Percentiles rank a stretch among this genome's conserved stretches.
Conservation (phyloP, 2,888 invertebrate species). For the Noctuana brunneofusca region DNA sequence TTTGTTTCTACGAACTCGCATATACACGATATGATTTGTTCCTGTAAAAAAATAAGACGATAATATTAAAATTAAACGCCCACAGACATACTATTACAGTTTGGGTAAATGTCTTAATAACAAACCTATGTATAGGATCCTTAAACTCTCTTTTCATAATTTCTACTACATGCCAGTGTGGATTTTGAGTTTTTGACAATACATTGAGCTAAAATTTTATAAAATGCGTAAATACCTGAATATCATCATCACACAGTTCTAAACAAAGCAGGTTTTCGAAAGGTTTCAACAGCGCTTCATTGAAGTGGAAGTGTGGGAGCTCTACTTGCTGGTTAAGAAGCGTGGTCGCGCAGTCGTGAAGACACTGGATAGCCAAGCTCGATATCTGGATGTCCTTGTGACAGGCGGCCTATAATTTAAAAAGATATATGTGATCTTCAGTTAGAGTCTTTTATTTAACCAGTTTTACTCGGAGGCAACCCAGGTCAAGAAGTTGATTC, state of each 20-base stretch:
- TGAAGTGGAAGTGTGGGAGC: slow-evolving; percentile 96
- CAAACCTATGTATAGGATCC: too few species aligned
- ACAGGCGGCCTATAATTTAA: slow-evolving; percentile 88
- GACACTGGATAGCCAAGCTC: slow-evolving; percentile 94
- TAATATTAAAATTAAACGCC: background rate
- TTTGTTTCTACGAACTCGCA: slow-evolving; percentile 98
- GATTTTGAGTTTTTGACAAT: too few species aligned
- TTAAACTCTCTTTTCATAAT: too few species aligned
- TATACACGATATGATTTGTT: slow-evolving; percentile 95
- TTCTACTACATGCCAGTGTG: too few species aligned
- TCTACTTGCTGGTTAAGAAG: slow-evolving; percentile 94
- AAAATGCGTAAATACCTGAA: slow-evolving; percentile 84
- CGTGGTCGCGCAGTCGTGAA: slow-evolving; percentile 95
- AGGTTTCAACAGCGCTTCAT: slow-evolving; percentile 96
- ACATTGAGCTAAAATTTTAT: too few species aligned
- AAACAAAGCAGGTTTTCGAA: slow-evolving; percentile 97
- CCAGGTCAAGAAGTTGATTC: too few species aligned
- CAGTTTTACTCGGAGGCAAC: too few species aligned
- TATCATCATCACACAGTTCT: slow-evolving; percentile 96
- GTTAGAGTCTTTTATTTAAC: background rate
- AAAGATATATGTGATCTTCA: slow-evolving; percentile 3
- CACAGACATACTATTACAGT: too few species aligned
- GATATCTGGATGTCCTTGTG: slow-evolving; percentile 94
- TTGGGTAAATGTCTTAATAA: too few species aligned
- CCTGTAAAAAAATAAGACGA: slow-evolving; percentile 78